phyloP scores from a whole-genome alignment of 1,140 invertebrate genomes.

The Zaprionus lachaisei region DNA sequence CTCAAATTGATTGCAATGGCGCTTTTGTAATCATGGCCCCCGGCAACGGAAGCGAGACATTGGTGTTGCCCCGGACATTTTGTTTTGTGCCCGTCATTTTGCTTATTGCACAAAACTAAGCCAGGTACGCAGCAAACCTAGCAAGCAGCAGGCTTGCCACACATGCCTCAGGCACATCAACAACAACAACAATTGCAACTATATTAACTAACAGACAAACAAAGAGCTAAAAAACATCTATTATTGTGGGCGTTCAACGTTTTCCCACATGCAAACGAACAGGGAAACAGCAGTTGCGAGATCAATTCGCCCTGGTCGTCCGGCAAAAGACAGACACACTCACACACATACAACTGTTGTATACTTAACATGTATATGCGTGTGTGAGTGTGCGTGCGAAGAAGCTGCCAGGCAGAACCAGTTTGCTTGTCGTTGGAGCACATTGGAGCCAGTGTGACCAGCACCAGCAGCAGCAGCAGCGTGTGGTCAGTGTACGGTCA shows the following conservation, averaged over 20 bases:
- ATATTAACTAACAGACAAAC: conserved; percentile 59
- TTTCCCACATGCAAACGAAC: conserved; percentile 81
- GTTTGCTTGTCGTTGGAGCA: conserved; percentile 24
- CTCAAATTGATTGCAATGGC: conserved; percentile 56
- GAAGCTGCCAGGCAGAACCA: conserved; percentile 53
- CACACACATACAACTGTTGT: background rate
- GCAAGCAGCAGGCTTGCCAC: conserved; percentile 10
- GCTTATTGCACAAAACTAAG: conserved; percentile 80
- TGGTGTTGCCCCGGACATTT: conserved; percentile 74
- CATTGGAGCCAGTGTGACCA: too few relatives aligned
- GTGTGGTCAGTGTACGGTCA: conserved; percentile 65
- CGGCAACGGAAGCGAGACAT: conserved; percentile 55
- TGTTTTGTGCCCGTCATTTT: conserved; percentile 85
- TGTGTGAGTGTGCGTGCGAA: conserved; percentile 43
- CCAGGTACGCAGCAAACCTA: conserved; percentile 67
- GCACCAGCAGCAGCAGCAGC: conserved; percentile 6
- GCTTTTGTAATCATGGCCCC: conserved; percentile 48
- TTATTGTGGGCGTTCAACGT: conserved; percentile 84
- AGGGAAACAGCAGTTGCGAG: conserved; percentile 68
- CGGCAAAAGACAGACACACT: conserved; percentile 32
- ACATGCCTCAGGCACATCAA: conserved; percentile 13
- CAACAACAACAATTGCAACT: conserved; percentile 48
- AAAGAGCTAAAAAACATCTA: conserved; percentile 63
- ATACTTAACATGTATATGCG: background rate
- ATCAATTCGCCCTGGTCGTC: conserved; percentile 18